Conservation (phyloP, 2,113 vertebrate species). For the Pseudorasbora parva region DNA sequence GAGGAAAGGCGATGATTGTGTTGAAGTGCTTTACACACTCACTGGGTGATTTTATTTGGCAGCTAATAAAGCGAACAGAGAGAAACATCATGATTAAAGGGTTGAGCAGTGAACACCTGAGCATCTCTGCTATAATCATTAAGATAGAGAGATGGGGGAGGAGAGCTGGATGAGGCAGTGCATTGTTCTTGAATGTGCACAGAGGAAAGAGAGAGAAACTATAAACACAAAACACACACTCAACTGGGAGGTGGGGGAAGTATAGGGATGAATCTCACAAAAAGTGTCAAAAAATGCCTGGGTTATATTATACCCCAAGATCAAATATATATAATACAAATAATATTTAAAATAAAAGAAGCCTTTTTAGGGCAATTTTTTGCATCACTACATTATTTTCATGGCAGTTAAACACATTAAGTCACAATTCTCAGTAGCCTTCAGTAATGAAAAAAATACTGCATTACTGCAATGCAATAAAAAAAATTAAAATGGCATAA, state of each 20-base stretch:
- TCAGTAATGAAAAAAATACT: background rate
- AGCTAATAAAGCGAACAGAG: conserved; percentile 53
- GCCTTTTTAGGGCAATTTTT: background rate
- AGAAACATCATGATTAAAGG: conserved; percentile 40
- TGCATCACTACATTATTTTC: background rate
- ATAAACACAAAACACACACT: background rate
- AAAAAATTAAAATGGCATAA: background rate
- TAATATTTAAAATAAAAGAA: background rate
- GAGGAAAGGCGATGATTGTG: conserved; percentile 38
- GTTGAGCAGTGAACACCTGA: conserved; percentile 47
- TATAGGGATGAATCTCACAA: background rate
- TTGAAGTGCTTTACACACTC: conserved; percentile 46
- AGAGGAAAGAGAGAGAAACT: conserved; percentile 7
- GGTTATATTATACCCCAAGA: background rate
- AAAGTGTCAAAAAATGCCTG: background rate
- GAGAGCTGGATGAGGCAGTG: background rate
- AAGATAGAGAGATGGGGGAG: conserved; percentile 30
- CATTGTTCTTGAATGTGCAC: conserved; percentile 18
- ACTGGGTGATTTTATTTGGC: conserved; percentile 47
- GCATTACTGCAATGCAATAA: conserved; percentile 1
- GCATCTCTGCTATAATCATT: conserved; percentile 41
- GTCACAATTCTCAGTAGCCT: conserved; percentile 12
- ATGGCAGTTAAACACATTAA: background rate
- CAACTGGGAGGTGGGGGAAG: background rate
- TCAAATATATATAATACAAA: background rate